A percentile compares a stretch with the other conserved stretches of the same genome.
phyloP scores from a whole-genome alignment of 2,888 invertebrate genomes.

The Parnassius smintheus region DNA sequence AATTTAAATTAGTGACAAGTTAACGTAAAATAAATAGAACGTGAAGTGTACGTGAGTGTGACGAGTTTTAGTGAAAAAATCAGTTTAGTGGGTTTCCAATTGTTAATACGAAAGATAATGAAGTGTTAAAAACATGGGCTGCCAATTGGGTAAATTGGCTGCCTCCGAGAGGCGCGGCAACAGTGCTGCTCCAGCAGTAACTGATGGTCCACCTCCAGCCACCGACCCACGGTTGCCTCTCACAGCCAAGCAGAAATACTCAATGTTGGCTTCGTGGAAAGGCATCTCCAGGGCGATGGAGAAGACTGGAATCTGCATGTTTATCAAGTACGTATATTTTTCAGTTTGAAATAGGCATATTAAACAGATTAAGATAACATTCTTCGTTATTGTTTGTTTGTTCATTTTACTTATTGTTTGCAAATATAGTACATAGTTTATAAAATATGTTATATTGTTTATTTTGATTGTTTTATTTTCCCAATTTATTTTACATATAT shows the following conservation, averaged over 20 bases:
- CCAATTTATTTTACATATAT: too few relatives aligned
- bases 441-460: too few relatives aligned
- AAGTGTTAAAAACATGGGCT: constrained; percentile 81
- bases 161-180: constrained; percentile 74
- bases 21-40: background rate
- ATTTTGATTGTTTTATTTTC: too few relatives aligned
- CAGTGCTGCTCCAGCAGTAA: constrained; percentile 62
- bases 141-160: constrained; percentile 88
- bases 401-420: too few relatives aligned
- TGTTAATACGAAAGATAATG: constrained; percentile 30
- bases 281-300: constrained; percentile 94
- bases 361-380: too few relatives aligned
- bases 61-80: constrained; percentile 7
- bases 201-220: constrained; percentile 84
- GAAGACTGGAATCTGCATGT: constrained; percentile 94
- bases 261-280: constrained; percentile 94
- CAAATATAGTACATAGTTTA: too few relatives aligned
- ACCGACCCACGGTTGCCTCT: constrained; percentile 90
- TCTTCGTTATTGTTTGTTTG: too few relatives aligned
- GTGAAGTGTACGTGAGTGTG: constrained; percentile 1
- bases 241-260: constrained; percentile 93
- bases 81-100: constrained; percentile 21
- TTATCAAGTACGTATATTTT: constrained; percentile 88
- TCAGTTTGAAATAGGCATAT: background rate
- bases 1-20: background rate